A percentile compares a stretch with the other conserved stretches of the same genome.
These are phyloP conservation scores for Rhabdophis nuchalis DNA, from an alignment of 2,797 vertebrate genomes.

Conservation along the genomic window DNA sequence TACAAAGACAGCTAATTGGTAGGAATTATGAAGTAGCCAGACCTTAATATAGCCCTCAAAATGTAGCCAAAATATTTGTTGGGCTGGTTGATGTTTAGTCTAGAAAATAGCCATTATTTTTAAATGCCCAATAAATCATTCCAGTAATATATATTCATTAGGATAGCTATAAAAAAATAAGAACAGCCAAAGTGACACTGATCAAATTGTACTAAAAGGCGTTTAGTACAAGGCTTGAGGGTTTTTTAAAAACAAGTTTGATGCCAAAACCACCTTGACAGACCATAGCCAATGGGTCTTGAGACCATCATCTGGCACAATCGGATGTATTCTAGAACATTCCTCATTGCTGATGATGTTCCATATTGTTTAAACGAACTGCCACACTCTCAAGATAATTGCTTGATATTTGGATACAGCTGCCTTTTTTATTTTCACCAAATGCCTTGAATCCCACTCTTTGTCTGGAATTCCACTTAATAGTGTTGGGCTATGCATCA, in stretches of 20 bases:
- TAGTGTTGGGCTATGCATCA: not conserved
- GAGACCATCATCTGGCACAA: not conserved
- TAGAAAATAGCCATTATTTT: not conserved
- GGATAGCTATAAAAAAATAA: not conserved
- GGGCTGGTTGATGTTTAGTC: not conserved
- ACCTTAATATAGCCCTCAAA: not conserved
- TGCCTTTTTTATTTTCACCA: not conserved
- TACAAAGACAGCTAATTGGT: not conserved
- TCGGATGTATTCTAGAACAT: not conserved
- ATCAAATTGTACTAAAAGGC: not conserved
- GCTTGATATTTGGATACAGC: not conserved
- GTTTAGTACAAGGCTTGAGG: no score
- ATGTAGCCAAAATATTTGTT: not conserved
- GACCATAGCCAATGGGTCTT: not conserved
- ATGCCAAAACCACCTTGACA: not conserved
- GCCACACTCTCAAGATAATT: not conserved
- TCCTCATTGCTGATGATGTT: no score
- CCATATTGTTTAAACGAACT: not conserved
- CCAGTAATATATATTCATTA: not conserved
- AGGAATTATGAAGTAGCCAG: not conserved
- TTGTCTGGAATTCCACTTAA: not conserved
- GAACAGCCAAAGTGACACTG: not conserved
- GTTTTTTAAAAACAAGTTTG: not conserved
- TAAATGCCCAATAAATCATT: not conserved
- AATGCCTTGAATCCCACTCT: not conserved